Evolutionary conservation across 2,113 vertebrate species (phyloP), one percentile per base, ranked within the genome.

Genomic region (Vulpes lagopus): DNA sequence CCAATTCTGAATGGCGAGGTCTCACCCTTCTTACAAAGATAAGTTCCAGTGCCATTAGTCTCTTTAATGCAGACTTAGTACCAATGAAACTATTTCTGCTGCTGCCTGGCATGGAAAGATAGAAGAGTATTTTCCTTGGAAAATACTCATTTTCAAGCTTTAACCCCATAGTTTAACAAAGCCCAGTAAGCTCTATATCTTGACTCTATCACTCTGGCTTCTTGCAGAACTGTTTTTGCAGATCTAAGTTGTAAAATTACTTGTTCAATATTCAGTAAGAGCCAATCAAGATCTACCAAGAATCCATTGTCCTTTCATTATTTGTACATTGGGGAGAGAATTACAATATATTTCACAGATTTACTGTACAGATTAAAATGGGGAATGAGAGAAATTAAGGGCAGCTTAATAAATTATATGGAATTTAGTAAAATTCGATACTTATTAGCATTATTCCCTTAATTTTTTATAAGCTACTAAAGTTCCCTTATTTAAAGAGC

Each of bases 21-120:
- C 95, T 96, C 92, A 98, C 73, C 94, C 79, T 97, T 95, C 57
- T 81, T 96, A 65, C 38, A 74, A 97, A 93, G 90, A 94, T 96
- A 89, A 92, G 49, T 96, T 94, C 69, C 92, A 84, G 2, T 22
- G 35, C 59, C 62, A 92, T 97, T 90, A 90, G 95, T 96, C 86
- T 95, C 86, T 93, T 94, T 81, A 96, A 91, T 80, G 89, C 83
- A 95, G 79, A 51, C 74, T 97, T 89, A 92, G 67, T 57, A 94
- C n/a, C 76, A 91, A 86, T 90, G 64, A 96, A 96, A 96, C 22
- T 51, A 62, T 88, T 91, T 95, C 51, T 87, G 51, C 65, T 43
- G 64, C 23, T 91, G 57, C 57, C 53, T 85, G 71, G 17, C 14
- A 86, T 65, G 10, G 38, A 71, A 64, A 95, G 76, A 94, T 83